Base-by-base conservation (phyloP, 1,140 invertebrate species). In the Zaprionus davidi region DNA sequence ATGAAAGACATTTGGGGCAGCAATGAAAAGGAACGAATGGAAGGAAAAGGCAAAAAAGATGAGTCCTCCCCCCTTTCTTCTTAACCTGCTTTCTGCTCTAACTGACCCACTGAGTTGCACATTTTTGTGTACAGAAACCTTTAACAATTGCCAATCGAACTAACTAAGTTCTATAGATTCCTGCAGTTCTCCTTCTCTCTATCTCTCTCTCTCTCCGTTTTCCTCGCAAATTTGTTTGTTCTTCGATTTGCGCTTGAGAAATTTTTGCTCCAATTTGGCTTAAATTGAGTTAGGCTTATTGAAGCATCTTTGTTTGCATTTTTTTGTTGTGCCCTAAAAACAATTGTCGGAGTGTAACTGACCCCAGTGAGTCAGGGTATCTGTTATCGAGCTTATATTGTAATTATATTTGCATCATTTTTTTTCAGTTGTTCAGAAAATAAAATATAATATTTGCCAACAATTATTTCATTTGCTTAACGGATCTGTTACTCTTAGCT, bases 1-100 rank as follows among this genome's bases (percentile, higher is more conserved):
- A 60, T 72, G 55, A 51, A 58, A 59, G 22, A 31, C 70, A 72
- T 72, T 72, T 51, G n/a, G 6, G 9, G 11, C 11, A 51, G 41
- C 1, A 46, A 17, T 15, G 6, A 46, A 17, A n/a, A 6, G n/a
- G n/a, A 46, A 46, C 41, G 41, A 46, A 46, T 15, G 41, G 5
- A 26, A 41, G 9, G 9, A 11, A 34, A 34, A 34, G 31, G 31
- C 20, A 24, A 53, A 34, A 38, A 44, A 66, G 31, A 71, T 46
- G 51, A 65, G 36, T 20, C n/a, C 6, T 5, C 15, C n/a, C 4
- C 5, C 5, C 2, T 46, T 7, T 3, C 6, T 17, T 7, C 15
- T 17, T 5, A 41, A 15, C 15, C 41, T 46, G n/a, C 41, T 46
- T 6, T 2, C n/a, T 7, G 41, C n/a, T 46, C 6, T 5, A 7